Evolutionary conservation across 2,113 vertebrate genomes (phyloP).

Genomic region (Mellivora capensis): DNA sequence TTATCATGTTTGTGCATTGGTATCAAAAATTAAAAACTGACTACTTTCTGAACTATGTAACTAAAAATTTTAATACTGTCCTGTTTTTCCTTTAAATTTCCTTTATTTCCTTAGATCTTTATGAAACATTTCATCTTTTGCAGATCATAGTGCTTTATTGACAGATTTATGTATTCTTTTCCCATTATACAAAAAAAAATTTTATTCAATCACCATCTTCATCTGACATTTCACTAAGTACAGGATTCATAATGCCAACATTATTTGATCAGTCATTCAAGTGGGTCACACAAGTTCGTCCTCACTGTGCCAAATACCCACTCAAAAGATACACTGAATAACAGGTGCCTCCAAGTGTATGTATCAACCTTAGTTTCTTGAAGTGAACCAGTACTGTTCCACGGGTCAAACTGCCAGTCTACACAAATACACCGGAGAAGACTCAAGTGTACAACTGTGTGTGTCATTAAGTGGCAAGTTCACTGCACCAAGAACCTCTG

Average conservation of each 20-base stretch:
- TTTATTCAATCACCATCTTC: slow-evolving; percentile 54
- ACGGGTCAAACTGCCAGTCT: slow-evolving; percentile 50
- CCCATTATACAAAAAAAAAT: slow-evolving; percentile 65
- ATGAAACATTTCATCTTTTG: slow-evolving; percentile 62
- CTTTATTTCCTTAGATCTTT: slow-evolving; percentile 66
- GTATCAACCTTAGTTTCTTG: slow-evolving; percentile 11
- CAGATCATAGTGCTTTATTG: slow-evolving; percentile 67
- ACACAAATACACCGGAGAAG: slow-evolving; percentile 34
- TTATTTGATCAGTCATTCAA: slow-evolving; percentile 36
- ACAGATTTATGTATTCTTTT: slow-evolving; percentile 60
- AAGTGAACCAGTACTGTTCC: slow-evolving; percentile 39
- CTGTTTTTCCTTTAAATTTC: slow-evolving; percentile 34
- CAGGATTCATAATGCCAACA: slow-evolving; percentile 51
- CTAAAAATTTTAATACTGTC: slow-evolving; percentile 30
- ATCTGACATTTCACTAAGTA: slow-evolving; percentile 59
- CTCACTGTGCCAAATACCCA: slow-evolving; percentile 40
- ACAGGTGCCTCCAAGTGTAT: slow-evolving; percentile 14
- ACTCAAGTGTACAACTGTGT: neutral
- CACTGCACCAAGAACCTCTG: neutral
- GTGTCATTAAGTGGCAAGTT: slow-evolving; percentile 18
- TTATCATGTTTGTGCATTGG: neutral
- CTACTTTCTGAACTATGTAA: slow-evolving; percentile 19
- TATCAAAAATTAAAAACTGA: neutral
- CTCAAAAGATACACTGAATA: neutral
- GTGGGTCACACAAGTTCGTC: slow-evolving; percentile 33